Evolutionary conservation across 1,140 invertebrate species (phyloP).

Genomic region (Aphelinus certus): DNA sequence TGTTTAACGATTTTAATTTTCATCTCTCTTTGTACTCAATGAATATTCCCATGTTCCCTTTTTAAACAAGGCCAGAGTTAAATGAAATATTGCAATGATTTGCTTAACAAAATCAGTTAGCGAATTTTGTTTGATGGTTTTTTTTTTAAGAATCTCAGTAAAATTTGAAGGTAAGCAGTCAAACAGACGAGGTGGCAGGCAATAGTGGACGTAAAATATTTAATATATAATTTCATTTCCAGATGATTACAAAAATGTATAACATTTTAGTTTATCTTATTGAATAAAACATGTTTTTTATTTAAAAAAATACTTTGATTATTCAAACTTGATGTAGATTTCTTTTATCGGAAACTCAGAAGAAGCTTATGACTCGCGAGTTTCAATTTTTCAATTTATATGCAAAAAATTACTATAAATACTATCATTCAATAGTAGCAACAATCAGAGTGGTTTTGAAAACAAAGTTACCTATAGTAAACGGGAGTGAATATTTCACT

Average conservation of each 20-base stretch:
- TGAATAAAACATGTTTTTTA: slow-evolving; percentile 27
- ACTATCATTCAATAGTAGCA: slow-evolving; percentile 11
- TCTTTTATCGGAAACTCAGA: slow-evolving; percentile 8
- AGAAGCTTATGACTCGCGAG: slow-evolving; percentile 10
- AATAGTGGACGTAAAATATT: slow-evolving; percentile 60
- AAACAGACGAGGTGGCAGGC: slow-evolving; percentile 58
- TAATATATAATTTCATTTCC: slow-evolving; percentile 57
- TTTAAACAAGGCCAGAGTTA: too few relatives aligned
- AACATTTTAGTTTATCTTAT: slow-evolving; percentile 30
- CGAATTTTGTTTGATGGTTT: too few relatives aligned
- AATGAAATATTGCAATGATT: too few relatives aligned
- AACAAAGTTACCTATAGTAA: neutral
- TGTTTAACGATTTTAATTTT: neutral
- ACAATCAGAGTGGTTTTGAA: slow-evolving; percentile 27
- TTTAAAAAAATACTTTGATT: slow-evolving; percentile 25
- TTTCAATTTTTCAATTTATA: slow-evolving; percentile 25
- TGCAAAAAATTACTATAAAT: slow-evolving; percentile 28
- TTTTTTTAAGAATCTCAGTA: too few relatives aligned
- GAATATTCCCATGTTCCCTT: too few relatives aligned
- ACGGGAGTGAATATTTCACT: neutral
- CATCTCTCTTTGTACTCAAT: too few relatives aligned
- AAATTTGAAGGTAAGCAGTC: slow-evolving; percentile 35
- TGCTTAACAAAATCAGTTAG: too few relatives aligned
- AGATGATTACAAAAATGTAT: slow-evolving; percentile 57
- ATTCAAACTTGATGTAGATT: slow-evolving; percentile 23